Percentiles rank a stretch among this genome's conserved stretches.
Conservation (phyloP, 2,113 vertebrate genomes). For the Cynoglossus semilaevis region DNA sequence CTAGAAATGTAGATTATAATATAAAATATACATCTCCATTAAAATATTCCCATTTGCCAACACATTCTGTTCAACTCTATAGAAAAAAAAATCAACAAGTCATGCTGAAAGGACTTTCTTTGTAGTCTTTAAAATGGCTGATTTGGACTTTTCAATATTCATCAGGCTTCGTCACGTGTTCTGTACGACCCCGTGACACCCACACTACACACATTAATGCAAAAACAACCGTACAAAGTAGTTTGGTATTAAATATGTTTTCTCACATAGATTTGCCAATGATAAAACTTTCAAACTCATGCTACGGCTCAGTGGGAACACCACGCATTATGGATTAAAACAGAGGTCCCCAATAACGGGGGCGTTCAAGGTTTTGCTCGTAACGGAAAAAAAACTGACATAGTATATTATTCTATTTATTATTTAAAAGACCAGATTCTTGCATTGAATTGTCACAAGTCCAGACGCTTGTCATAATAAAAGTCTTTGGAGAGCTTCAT, state of each 20-base stretch:
- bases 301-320: slow-evolving; percentile 30
- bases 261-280: slow-evolving; percentile 8
- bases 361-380: too few relatives aligned
- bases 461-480: too few relatives aligned
- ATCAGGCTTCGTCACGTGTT: slow-evolving; percentile 18
- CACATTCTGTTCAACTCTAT: slow-evolving; percentile 54
- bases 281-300: slow-evolving; percentile 41
- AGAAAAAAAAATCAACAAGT: slow-evolving; percentile 46
- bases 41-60: slow-evolving; percentile 74
- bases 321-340: slow-evolving; percentile 21
- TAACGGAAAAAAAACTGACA: too few relatives aligned
- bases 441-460: too few relatives aligned
- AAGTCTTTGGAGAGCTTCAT: too few relatives aligned
- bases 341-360: too few relatives aligned
- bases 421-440: too few relatives aligned
- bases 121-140: slow-evolving; percentile 42
- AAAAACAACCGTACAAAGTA: slow-evolving; percentile 38
- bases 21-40: slow-evolving; percentile 82
- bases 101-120: slow-evolving; percentile 51
- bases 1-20: slow-evolving; percentile 79
- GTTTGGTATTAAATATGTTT: slow-evolving; percentile 19
- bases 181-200: slow-evolving; percentile 17
- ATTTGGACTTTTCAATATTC: slow-evolving; percentile 46
- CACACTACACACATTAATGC: slow-evolving; percentile 23
- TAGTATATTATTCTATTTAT: too few relatives aligned